phyloP scores from a whole-genome alignment of 64 coral and sea anemone genomes.

The Stichodactyla helianthus region DNA sequence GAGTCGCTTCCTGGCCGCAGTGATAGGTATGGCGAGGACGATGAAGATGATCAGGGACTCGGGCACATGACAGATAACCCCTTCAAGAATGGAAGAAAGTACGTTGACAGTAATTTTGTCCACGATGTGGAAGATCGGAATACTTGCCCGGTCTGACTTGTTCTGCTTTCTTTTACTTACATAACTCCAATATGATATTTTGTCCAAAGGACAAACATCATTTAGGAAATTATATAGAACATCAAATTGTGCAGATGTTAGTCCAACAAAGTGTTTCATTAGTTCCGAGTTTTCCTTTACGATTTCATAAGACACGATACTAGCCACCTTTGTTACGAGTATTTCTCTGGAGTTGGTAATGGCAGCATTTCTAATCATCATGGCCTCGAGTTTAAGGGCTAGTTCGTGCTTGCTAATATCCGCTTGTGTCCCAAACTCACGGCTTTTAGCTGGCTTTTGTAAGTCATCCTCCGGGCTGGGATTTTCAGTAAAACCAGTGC shows the following conservation, averaged over 20 bases:
- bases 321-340: not conserved
- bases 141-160: not conserved
- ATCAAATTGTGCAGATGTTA: constrained; percentile 15
- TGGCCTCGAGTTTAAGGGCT: constrained; percentile 31
- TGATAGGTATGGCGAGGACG: too few relatives aligned
- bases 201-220: too few relatives aligned
- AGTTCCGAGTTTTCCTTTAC: constrained; percentile 37
- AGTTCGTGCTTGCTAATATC: constrained; percentile 35
- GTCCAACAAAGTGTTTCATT: too few relatives aligned
- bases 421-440: too few relatives aligned
- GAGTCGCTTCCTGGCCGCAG: too few relatives aligned
- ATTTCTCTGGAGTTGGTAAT: constrained; percentile 1
- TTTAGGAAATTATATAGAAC: too few relatives aligned
- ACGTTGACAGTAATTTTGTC: too few relatives aligned
- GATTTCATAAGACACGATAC: constrained; percentile 26
- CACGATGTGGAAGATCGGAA: too few relatives aligned
- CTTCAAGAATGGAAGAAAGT: too few relatives aligned
- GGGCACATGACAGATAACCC: too few relatives aligned
- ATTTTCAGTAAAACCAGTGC: constrained; percentile 9
- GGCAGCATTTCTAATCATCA: constrained; percentile 44
- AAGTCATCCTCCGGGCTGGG: too few relatives aligned
- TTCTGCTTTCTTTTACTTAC: not conserved
- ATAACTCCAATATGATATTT: constrained; percentile 15
- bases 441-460: not conserved
- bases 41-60: too few relatives aligned